phyloP scores from a whole-genome alignment of 2,888 invertebrate species.

The Macropis europaea region DNA sequence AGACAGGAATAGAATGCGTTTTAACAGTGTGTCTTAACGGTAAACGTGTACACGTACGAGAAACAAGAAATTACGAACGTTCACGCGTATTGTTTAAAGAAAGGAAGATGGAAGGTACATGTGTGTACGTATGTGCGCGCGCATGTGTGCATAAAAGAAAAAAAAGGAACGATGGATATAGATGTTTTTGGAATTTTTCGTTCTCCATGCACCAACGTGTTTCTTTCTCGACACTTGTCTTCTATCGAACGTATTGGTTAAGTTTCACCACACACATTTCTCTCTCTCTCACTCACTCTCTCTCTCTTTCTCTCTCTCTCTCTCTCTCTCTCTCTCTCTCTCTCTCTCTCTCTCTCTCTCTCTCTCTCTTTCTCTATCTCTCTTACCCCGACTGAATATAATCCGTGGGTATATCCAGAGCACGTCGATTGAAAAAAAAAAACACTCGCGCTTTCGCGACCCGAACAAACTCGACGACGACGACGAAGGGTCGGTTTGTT shows the following conservation, averaged over 20 bases:
- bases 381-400: constrained; percentile 51
- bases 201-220: constrained; percentile 9
- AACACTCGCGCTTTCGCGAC: constrained; percentile 63
- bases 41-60: constrained; percentile 5
- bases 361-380: no score
- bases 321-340: no score
- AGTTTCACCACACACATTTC: constrained; percentile 52
- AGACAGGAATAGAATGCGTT: constrained; percentile 33
- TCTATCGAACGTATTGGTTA: constrained; percentile 28
- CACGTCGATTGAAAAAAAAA: constrained; percentile 63
- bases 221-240: constrained; percentile 20
- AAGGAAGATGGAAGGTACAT: constrained; percentile 21
- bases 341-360: no score
- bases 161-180: constrained; percentile 20
- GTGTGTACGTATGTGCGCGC: neutral
- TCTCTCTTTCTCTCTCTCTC: no score
- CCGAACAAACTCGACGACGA: no score
- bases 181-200: constrained; percentile 25
- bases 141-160: neutral
- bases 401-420: constrained; percentile 36
- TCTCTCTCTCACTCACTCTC: constrained; percentile 50
- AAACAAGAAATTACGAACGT: constrained; percentile 49
- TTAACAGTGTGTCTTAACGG: constrained; percentile 30
- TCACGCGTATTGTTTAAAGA: constrained; percentile 52
- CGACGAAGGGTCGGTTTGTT: constrained; percentile 65